These are phyloP conservation scores for Chymomyza costata DNA, from an alignment of 1,140 invertebrate species.

Conservation along the genomic window DNA sequence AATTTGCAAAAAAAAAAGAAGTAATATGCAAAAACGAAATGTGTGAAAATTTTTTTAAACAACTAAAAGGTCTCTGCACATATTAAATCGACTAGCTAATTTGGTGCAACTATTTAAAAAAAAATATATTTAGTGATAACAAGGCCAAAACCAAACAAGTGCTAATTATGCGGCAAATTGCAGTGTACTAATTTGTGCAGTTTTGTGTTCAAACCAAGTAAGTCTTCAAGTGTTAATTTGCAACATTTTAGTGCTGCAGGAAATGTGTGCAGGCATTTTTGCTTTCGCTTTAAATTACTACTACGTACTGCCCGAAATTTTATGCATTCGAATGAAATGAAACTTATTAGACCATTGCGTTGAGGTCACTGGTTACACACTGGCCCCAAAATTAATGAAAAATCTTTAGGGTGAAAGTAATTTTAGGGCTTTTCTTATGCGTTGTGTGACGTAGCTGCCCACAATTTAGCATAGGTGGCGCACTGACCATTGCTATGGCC, in stretches of 20 bases:
- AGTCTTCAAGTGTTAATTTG: not conserved
- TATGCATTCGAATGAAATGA: conserved; percentile 34
- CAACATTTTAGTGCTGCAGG: no score
- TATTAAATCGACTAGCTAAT: no score
- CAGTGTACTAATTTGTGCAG: not conserved
- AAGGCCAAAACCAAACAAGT: conserved; percentile 11
- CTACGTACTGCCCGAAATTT: not conserved
- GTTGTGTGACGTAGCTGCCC: not conserved
- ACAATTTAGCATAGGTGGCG: conserved; percentile 18
- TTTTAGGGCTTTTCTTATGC: conserved; percentile 16
- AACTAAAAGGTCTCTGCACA: no score
- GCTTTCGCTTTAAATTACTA: not conserved
- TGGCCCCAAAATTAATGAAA: conserved; percentile 26
- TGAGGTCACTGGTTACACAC: conserved; percentile 61
- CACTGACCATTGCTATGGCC: conserved; percentile 17
- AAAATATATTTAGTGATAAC: conserved; percentile 4
- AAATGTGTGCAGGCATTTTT: no score
- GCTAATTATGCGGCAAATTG: conserved; percentile 7
- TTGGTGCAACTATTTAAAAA: no score
- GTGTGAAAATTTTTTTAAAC: conserved; percentile 32
- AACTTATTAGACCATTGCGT: conserved; percentile 66
- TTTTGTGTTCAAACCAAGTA: not conserved
- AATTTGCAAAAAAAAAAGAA: conserved; percentile 41
- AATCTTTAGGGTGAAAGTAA: conserved; percentile 39
- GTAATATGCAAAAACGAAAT: conserved; percentile 37